Evolutionary conservation across 1,140 invertebrate genomes (phyloP).

Genomic region (Hypothenemus hampei): DNA sequence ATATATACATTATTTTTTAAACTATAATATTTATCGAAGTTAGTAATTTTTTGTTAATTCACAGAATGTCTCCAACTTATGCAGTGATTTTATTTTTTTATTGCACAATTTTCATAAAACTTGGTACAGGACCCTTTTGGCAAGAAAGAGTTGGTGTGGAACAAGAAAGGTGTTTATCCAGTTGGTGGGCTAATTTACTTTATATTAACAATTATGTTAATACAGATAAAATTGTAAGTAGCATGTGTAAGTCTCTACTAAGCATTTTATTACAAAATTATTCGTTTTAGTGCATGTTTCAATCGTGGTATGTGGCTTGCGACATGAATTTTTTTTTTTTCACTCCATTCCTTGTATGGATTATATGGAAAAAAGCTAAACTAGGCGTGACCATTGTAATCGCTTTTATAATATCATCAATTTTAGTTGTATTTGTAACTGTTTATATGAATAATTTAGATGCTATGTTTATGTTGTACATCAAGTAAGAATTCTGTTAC

Average conservation of each 20-base stretch:
- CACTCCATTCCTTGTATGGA: slow-evolving; percentile 67
- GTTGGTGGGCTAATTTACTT: slow-evolving; percentile 81
- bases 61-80: slow-evolving; percentile 67
- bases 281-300: slow-evolving; percentile 73
- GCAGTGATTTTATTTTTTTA: slow-evolving; percentile 64
- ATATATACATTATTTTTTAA: background rate
- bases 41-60: slow-evolving; percentile 32
- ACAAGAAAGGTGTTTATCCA: slow-evolving; percentile 59
- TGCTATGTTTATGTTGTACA: slow-evolving; percentile 60
- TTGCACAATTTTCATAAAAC: slow-evolving; percentile 61
- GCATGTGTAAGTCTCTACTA: background rate
- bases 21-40: too few species aligned
- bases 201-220: slow-evolving; percentile 81
- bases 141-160: slow-evolving; percentile 54
- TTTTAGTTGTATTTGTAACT: slow-evolving; percentile 57
- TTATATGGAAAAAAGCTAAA: slow-evolving; percentile 60
- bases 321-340: slow-evolving; percentile 81
- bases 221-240: slow-evolving; percentile 57
- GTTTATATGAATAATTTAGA: slow-evolving; percentile 56
- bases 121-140: slow-evolving; percentile 66
- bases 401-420: slow-evolving; percentile 51
- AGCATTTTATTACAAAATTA: background rate
- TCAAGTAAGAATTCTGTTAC: slow-evolving; percentile 61
- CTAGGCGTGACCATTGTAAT: slow-evolving; percentile 49
- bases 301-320: slow-evolving; percentile 85